A percentile compares a stretch with the other conserved stretches of the same genome.
Conservation (phyloP, 23 tunicate genomes). For the Styela plicata region DNA sequence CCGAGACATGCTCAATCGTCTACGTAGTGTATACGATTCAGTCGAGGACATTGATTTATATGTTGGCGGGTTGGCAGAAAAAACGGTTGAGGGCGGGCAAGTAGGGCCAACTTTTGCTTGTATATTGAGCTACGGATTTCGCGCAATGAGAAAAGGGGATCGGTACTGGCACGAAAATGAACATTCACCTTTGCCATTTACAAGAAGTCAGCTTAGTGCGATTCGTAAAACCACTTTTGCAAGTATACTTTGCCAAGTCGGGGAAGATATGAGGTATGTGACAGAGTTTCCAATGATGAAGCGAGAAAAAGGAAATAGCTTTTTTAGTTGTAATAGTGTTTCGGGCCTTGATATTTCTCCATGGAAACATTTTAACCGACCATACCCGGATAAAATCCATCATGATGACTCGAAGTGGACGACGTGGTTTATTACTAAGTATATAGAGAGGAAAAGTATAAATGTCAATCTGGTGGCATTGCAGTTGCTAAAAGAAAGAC, state of each 20-base stretch:
- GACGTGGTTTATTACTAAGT: slow-evolving; percentile 62
- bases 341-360: background rate
- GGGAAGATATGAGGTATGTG: slow-evolving; percentile 24
- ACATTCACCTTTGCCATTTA: slow-evolving; percentile 12
- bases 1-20: background rate
- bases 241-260: slow-evolving; percentile 14
- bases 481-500: slow-evolving; percentile 20
- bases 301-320: background rate
- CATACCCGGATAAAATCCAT: background rate
- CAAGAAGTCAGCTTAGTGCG: background rate
- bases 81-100: slow-evolving; percentile 40
- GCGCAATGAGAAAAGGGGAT: slow-evolving; percentile 61
- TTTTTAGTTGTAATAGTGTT: background rate
- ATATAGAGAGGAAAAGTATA: slow-evolving; percentile 17
- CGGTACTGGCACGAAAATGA: slow-evolving; percentile 69
- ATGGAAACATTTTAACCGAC: background rate
- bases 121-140: slow-evolving; percentile 58
- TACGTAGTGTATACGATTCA: slow-evolving; percentile 29
- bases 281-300: background rate
- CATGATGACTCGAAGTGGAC: slow-evolving; percentile 35
- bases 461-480: slow-evolving; percentile 26
- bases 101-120: slow-evolving; percentile 80
- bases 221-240: slow-evolving; percentile 2
- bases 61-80: slow-evolving; percentile 67
- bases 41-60: slow-evolving; percentile 79